These are phyloP conservation scores for Hedychridium roseum DNA, from an alignment of 2,888 invertebrate genomes.

Conservation along the genomic window DNA sequence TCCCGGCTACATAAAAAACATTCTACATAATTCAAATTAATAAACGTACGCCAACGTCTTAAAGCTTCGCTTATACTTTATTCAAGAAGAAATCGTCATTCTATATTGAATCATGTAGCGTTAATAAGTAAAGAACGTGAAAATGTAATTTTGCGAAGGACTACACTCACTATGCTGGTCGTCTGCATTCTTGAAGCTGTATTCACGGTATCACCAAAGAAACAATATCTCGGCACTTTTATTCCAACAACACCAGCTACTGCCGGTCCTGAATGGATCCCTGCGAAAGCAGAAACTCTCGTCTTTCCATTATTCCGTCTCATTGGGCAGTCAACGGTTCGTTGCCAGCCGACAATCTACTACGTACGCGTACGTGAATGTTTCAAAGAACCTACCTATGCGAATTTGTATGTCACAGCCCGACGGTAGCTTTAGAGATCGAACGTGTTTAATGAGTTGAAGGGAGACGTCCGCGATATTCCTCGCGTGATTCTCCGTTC, in stretches of 20 bases:
- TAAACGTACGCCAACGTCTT: no score
- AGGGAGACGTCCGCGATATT: slow-evolving; percentile 82
- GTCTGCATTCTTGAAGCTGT: slow-evolving; percentile 91
- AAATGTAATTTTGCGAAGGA: neutral
- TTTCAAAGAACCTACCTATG: slow-evolving; percentile 67
- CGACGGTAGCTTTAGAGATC: slow-evolving; percentile 71
- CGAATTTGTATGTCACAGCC: slow-evolving; percentile 70
- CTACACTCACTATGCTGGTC: slow-evolving; percentile 66
- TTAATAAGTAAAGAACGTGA: neutral
- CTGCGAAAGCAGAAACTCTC: slow-evolving; percentile 49
- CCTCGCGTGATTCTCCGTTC: slow-evolving; percentile 76
- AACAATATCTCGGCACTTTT: slow-evolving; percentile 85
- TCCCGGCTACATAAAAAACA: slow-evolving; percentile 67
- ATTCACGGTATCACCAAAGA: slow-evolving; percentile 92
- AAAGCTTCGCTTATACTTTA: no score
- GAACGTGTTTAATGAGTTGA: slow-evolving; percentile 75
- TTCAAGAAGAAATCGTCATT: no score
- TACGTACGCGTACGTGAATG: no score
- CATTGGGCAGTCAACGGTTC: no score
- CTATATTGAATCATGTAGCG: neutral
- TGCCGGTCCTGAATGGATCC: slow-evolving; percentile 87
- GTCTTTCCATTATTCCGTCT: no score
- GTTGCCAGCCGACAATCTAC: no score
- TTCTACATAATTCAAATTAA: neutral
- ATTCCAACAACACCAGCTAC: slow-evolving; percentile 89